A percentile compares a stretch with the other conserved stretches of the same genome.
Evolutionary conservation across 2,113 vertebrate species (phyloP).

Genomic region (Poeciliopsis prolifica): DNA sequence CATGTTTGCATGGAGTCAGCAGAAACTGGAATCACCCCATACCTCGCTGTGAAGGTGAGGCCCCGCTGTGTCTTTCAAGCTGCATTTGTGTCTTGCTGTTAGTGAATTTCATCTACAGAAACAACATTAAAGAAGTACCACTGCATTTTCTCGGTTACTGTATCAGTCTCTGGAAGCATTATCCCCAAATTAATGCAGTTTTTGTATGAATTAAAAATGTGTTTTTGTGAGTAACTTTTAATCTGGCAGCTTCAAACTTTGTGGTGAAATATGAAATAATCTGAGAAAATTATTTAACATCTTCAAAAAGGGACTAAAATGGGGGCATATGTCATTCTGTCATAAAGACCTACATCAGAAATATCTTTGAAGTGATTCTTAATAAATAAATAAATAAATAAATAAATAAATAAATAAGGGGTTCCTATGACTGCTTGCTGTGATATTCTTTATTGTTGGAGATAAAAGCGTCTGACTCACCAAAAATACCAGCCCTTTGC

Average conservation of each 20-base stretch:
- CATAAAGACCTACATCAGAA: conserved; percentile 2
- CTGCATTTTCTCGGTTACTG: neutral
- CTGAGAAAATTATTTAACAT: conserved; percentile 1
- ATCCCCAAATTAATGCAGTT: conserved; percentile 1
- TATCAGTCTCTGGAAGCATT: neutral
- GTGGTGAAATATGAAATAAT: conserved; percentile 17
- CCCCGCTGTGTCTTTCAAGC: neutral
- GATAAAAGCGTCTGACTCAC: conserved; percentile 38
- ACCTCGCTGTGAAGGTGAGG: conserved; percentile 94
- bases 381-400: neutral
- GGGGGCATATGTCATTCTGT: conserved; percentile 9
- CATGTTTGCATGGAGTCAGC: conserved; percentile 94
- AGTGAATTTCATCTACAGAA: neutral
- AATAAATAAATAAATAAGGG: neutral
- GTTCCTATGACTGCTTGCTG: conserved; percentile 16
- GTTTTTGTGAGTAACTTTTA: neutral
- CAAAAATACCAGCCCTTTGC: conserved; percentile 25
- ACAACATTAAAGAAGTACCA: neutral
- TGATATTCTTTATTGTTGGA: conserved; percentile 16
- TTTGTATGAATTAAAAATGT: neutral
- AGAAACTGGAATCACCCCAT: conserved; percentile 97
- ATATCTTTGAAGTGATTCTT: conserved; percentile 33
- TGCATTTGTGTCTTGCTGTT: neutral
- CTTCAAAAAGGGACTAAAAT: conserved; percentile 1
- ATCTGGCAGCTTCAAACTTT: neutral